Evolutionary conservation across 2,113 vertebrate genomes (phyloP).

Genomic region (Entelurus aequoreus): DNA sequence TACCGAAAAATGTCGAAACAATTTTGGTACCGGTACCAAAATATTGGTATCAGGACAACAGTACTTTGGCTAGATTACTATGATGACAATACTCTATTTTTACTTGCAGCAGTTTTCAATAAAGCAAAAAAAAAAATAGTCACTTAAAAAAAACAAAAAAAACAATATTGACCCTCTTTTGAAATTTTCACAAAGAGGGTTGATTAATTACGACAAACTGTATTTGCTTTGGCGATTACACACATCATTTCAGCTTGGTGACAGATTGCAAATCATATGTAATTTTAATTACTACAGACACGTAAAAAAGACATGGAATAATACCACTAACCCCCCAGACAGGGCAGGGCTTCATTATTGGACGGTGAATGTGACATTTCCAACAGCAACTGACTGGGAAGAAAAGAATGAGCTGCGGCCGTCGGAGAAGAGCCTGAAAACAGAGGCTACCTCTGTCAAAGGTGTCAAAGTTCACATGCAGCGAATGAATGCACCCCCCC

Average conservation of each 20-base stretch:
- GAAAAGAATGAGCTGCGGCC: slow-evolving; percentile 56
- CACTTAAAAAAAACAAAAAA: too few species aligned
- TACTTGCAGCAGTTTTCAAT: too few species aligned
- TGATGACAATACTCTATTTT: too few species aligned
- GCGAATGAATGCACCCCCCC: slow-evolving; percentile 60
- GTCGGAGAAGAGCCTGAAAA: slow-evolving; percentile 52
- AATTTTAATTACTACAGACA: slow-evolving; percentile 25
- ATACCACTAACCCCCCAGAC: slow-evolving; percentile 23
- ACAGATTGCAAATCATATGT: slow-evolving; percentile 14
- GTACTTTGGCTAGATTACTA: too few species aligned
- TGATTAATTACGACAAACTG: too few species aligned
- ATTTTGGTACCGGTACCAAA: too few species aligned
- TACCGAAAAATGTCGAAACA: too few species aligned
- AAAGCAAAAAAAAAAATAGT: too few species aligned
- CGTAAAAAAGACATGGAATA: slow-evolving; percentile 18
- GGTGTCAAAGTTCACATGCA: slow-evolving; percentile 70
- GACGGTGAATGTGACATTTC: slow-evolving; percentile 48
- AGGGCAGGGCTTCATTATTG: slow-evolving; percentile 51
- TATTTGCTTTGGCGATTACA: background rate
- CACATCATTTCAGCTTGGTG: slow-evolving; percentile 8
- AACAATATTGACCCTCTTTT: too few species aligned
- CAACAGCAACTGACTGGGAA: slow-evolving; percentile 47
- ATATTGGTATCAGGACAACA: too few species aligned
- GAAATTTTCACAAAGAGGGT: too few species aligned
- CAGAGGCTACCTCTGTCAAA: slow-evolving; percentile 70